Percentiles rank a stretch among this genome's conserved stretches.
Evolutionary conservation across 2,797 vertebrate genomes (phyloP).

Genomic region (Stomatorhinus walkeri): DNA sequence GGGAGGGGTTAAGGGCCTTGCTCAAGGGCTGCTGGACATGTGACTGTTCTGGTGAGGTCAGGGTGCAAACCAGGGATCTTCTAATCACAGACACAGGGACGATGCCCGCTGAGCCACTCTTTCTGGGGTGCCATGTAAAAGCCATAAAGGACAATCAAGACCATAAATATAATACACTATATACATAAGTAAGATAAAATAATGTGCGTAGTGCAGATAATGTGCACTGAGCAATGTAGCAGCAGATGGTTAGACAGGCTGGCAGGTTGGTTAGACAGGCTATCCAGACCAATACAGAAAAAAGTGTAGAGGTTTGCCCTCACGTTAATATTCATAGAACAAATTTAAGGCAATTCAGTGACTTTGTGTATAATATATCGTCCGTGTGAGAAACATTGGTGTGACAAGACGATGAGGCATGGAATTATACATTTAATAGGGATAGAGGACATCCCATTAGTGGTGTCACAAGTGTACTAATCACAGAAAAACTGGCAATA

Average conservation of each 20-base stretch:
- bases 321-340: neutral
- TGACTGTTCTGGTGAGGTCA: neutral
- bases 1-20: neutral
- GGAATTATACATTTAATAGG: neutral
- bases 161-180: neutral
- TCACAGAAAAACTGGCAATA: neutral
- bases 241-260: neutral
- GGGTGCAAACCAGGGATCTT: neutral
- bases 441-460: neutral
- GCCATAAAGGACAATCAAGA: neutral
- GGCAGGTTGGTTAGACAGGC: neutral
- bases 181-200: neutral
- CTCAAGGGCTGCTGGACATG: neutral
- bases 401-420: neutral
- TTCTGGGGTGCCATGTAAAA: neutral
- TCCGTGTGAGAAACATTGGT: neutral
- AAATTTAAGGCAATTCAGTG: neutral
- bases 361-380: neutral
- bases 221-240: neutral
- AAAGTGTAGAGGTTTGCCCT: neutral
- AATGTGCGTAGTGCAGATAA: neutral
- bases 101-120: neutral
- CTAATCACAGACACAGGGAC: neutral
- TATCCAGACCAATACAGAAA: neutral
- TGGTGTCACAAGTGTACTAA: neutral